Evolutionary conservation across 2,797 vertebrate genomes (phyloP).

Genomic region (Sebastiscus tertius): DNA sequence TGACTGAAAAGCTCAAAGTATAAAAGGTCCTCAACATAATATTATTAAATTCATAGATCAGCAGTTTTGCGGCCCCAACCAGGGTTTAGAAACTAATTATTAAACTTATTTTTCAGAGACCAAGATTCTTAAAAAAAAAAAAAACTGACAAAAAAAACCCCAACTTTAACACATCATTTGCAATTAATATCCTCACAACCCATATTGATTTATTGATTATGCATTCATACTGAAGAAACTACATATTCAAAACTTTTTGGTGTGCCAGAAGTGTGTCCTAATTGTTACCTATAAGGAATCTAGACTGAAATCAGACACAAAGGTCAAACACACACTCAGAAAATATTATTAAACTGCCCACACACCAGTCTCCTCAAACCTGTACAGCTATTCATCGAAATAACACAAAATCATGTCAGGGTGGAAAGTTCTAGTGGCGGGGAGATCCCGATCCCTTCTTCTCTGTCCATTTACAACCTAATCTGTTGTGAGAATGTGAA

Average conservation of each 20-base stretch:
- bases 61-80: not conserved
- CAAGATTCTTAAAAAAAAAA: too few relatives aligned
- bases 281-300: not conserved
- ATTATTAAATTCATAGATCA: not conserved
- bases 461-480: conserved; percentile 77
- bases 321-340: not conserved
- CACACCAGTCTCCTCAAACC: not conserved
- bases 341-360: not conserved
- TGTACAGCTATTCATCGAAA: conserved; percentile 5
- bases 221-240: not conserved
- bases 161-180: not conserved
- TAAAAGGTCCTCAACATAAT: not conserved
- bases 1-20: not conserved
- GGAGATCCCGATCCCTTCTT: conserved; percentile 58
- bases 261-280: not conserved
- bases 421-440: conserved; percentile 45
- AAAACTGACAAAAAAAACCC: not conserved
- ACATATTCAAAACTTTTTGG: not conserved
- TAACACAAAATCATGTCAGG: conserved; percentile 36
- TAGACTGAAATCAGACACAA: not conserved
- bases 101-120: not conserved
- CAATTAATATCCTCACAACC: not conserved
- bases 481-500: conserved; percentile 84
- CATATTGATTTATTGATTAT: not conserved
- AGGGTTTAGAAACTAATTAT: not conserved